phyloP scores from a whole-genome alignment of 2,888 invertebrate species.

The Nemoura dubitans region DNA sequence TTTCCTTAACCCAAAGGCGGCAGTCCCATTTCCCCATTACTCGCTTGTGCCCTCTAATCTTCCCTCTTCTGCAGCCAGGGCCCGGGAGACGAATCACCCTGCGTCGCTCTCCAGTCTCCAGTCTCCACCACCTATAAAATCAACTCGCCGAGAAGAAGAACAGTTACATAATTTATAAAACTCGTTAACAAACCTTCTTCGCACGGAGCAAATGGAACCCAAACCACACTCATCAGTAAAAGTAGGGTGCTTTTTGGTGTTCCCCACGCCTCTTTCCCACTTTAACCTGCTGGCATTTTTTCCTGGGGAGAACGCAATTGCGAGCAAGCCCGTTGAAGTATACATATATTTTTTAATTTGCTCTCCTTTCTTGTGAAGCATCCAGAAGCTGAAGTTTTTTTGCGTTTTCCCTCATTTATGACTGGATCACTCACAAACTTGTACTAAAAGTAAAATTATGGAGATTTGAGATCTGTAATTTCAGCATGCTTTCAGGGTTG shows the following conservation, averaged over 20 bases:
- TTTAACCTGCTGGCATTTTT: not conserved
- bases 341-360: no score
- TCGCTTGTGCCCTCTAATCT: slow-evolving; percentile 32
- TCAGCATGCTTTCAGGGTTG: no score
- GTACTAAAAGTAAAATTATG: no score
- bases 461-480: no score
- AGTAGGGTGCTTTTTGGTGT: slow-evolving; percentile 2
- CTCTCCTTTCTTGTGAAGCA: no score
- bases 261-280: not conserved
- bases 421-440: no score
- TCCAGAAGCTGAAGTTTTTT: no score
- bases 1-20: not conserved
- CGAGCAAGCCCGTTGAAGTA: no score
- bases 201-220: slow-evolving; percentile 35
- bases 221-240: slow-evolving; percentile 14
- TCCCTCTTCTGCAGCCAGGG: not conserved
- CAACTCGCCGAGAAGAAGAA: slow-evolving; percentile 31
- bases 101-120: not conserved
- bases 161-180: slow-evolving; percentile 42
- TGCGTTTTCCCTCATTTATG: no score
- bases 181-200: slow-evolving; percentile 38
- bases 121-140: not conserved
- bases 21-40: slow-evolving; percentile 38
- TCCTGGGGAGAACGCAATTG: not conserved
- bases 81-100: slow-evolving; percentile 34